phyloP scores from a whole-genome alignment of 2,888 invertebrate genomes.

The Acrobasis repandana region DNA sequence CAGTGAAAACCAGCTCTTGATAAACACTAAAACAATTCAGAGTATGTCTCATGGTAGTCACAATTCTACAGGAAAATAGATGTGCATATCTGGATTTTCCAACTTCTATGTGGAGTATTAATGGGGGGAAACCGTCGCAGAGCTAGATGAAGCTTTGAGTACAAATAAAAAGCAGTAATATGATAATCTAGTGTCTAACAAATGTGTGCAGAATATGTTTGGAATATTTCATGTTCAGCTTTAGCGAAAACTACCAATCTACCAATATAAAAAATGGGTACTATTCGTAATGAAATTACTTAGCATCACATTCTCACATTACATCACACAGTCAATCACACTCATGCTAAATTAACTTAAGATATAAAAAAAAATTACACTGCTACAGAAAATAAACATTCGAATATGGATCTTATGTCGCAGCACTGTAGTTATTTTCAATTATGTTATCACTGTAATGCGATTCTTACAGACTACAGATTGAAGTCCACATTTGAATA shows the following conservation, averaged over 20 bases:
- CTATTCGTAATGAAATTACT: conserved; percentile 40
- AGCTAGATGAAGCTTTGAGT: conserved; percentile 48
- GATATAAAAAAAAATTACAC: not conserved
- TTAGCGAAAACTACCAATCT: conserved; percentile 48
- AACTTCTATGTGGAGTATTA: conserved; percentile 50
- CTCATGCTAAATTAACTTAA: conserved; percentile 27
- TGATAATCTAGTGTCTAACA: conserved; percentile 42
- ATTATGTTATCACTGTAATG: not conserved
- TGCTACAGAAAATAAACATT: not conserved
- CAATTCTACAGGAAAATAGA: conserved; percentile 34
- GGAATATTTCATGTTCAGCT: conserved; percentile 45
- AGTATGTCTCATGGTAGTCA: conserved; percentile 21
- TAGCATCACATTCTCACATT: conserved; percentile 67
- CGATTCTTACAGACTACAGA: too few species aligned
- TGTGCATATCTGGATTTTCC: conserved; percentile 81
- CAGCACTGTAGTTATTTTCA: not conserved
- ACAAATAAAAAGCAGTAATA: conserved; percentile 41
- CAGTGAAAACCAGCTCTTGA: not conserved
- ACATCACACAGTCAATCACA: conserved; percentile 54
- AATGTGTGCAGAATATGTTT: conserved; percentile 79
- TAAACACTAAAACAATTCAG: conserved; percentile 22
- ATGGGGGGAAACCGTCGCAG: conserved; percentile 40
- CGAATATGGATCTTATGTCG: not conserved
- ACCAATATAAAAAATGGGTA: conserved; percentile 29
- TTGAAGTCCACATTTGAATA: not conserved